Conservation (phyloP, 2,888 invertebrate genomes). For the Cephus sareptanus region DNA sequence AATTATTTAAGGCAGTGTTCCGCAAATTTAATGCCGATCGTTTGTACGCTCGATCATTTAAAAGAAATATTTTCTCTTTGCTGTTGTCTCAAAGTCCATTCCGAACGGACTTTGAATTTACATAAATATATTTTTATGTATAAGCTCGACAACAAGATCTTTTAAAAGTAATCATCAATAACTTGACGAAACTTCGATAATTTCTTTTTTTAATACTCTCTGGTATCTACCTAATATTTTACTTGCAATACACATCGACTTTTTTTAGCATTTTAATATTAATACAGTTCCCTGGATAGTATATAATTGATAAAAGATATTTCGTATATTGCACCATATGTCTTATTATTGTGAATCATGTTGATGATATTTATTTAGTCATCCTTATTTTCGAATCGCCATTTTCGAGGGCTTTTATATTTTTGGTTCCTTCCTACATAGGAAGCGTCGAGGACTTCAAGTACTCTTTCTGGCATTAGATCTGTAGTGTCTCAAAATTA, state of each 20-base stretch:
- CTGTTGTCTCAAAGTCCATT: background rate
- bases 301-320: background rate
- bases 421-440: background rate
- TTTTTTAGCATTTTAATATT: background rate
- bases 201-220: background rate
- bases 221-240: background rate
- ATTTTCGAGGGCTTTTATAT: background rate
- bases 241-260: background rate
- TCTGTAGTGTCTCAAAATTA: background rate
- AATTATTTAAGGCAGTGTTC: background rate
- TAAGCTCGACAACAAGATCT: background rate
- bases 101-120: background rate
- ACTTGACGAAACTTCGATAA: background rate
- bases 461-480: background rate
- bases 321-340: background rate
- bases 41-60: background rate
- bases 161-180: background rate
- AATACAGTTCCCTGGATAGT: background rate
- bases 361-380: background rate
- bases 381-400: background rate
- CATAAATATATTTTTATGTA: background rate
- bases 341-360: background rate
- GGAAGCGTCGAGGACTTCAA: background rate
- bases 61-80: background rate
- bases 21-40: background rate